Conservation (phyloP, 2,888 invertebrate genomes). For the Erebia ligea region DNA sequence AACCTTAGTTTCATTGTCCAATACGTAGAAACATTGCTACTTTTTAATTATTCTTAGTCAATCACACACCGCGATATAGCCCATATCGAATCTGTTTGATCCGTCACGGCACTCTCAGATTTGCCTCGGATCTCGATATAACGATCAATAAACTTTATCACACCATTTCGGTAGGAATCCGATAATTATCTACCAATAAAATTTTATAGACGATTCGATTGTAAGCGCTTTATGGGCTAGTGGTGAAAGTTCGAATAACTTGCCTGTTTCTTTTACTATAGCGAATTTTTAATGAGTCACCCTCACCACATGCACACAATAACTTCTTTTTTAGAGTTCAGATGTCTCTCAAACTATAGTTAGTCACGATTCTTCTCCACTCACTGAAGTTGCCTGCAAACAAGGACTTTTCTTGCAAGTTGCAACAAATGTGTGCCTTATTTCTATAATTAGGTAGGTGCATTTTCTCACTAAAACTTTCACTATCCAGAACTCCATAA, state of each 20-base stretch:
- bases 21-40: conserved; percentile 52
- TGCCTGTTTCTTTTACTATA: conserved; percentile 45
- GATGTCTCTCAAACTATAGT: too few species aligned
- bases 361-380: too few species aligned
- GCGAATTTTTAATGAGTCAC: conserved; percentile 40
- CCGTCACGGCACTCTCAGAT: conserved; percentile 68
- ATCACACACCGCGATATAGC: conserved; percentile 59
- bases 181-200: conserved; percentile 70
- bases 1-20: conserved; percentile 30
- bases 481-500: too few species aligned
- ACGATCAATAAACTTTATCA: conserved; percentile 78
- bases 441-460: too few species aligned
- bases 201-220: conserved; percentile 61
- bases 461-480: too few species aligned
- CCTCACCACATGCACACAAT: not conserved
- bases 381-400: too few species aligned
- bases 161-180: conserved; percentile 77
- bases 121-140: conserved; percentile 67
- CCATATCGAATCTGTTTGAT: conserved; percentile 66
- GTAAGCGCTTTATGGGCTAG: conserved; percentile 56
- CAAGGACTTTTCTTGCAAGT: too few species aligned
- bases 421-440: too few species aligned
- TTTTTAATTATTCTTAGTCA: conserved; percentile 74
- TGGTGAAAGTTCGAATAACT: conserved; percentile 60
- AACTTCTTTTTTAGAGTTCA: too few species aligned